These are phyloP conservation scores for Drosophila trapezifrons DNA, from an alignment of 1,140 invertebrate species.

Conservation along the genomic window DNA sequence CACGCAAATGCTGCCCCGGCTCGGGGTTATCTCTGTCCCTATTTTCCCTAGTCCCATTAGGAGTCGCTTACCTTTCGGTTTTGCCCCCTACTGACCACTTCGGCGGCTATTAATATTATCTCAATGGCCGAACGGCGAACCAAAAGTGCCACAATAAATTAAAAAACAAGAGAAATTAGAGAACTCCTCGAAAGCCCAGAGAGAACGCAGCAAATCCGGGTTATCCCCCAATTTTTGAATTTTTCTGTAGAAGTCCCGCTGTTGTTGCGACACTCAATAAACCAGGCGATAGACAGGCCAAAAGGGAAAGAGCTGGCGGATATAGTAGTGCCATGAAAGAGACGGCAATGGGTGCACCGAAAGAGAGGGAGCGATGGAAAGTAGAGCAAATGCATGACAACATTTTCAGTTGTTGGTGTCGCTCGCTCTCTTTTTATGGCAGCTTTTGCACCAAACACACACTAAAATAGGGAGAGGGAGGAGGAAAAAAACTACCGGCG, in stretches of 20 bases:
- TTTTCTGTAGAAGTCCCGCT: conserved; percentile 26
- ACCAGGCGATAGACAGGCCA: conserved; percentile 41
- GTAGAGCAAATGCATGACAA: conserved; percentile 53
- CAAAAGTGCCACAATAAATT: conserved; percentile 51
- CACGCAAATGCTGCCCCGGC: conserved; percentile 33
- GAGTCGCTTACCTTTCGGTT: conserved; percentile 32
- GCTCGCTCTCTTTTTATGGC: conserved; percentile 38
- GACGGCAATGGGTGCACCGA: neutral
- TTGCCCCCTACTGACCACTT: conserved; percentile 22
- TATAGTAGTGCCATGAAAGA: conserved; percentile 2
- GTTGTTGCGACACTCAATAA: conserved; percentile 42
- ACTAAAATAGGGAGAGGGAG: neutral
- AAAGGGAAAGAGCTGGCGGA: conserved; percentile 6
- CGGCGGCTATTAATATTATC: conserved; percentile 50
- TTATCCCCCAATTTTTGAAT: conserved; percentile 28
- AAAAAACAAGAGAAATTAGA: conserved; percentile 48
- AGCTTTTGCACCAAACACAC: conserved; percentile 36
- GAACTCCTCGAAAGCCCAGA: conserved; percentile 23
- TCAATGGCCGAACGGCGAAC: conserved; percentile 21
- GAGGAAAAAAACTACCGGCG: conserved; percentile 33
- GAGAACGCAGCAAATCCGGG: conserved; percentile 13
- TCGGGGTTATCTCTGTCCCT: conserved; percentile 13
- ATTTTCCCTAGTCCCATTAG: conserved; percentile 23
- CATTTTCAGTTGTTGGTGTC: conserved; percentile 51
- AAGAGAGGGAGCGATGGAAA: conserved; percentile 15